Percentiles rank a stretch among this genome's conserved stretches.
These are phyloP conservation scores for Mallateleia sp. DNA, from an alignment of 2,888 invertebrate species.

Conservation along the genomic window DNA sequence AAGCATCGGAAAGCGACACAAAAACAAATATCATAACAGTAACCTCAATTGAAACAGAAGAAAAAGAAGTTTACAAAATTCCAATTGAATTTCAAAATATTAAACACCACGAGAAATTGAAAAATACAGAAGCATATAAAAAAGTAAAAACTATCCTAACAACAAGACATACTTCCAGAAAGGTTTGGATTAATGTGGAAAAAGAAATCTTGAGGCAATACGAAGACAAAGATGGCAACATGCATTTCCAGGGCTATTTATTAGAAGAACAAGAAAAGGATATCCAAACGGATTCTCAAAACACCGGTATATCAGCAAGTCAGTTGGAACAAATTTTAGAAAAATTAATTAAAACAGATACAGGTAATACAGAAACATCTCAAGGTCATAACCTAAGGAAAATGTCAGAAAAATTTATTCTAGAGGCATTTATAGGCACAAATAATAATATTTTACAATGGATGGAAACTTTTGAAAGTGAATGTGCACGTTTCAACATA, in stretches of 20 bases:
- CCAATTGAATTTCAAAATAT: slow-evolving; percentile 70
- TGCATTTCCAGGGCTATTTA: slow-evolving; percentile 37
- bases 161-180: slow-evolving; percentile 76
- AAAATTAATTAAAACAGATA: slow-evolving; percentile 39
- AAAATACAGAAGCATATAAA: slow-evolving; percentile 36
- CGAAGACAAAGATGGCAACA: slow-evolving; percentile 69
- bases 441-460: slow-evolving; percentile 77
- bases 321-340: slow-evolving; percentile 55
- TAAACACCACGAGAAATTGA: slow-evolving; percentile 43
- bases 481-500: slow-evolving; percentile 76
- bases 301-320: slow-evolving; percentile 31
- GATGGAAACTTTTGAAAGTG: slow-evolving; percentile 77
- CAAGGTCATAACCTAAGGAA: slow-evolving; percentile 56
- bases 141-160: slow-evolving; percentile 75
- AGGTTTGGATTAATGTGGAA: slow-evolving; percentile 76
- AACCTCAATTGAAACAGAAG: slow-evolving; percentile 68
- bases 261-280: slow-evolving; percentile 19
- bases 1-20: slow-evolving; percentile 46
- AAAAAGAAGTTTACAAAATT: slow-evolving; percentile 56
- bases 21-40: slow-evolving; percentile 50
- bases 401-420: slow-evolving; percentile 68
- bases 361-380: slow-evolving; percentile 32
- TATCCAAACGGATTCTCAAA: not conserved
- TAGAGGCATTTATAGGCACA: slow-evolving; percentile 78
- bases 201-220: slow-evolving; percentile 69